Evolutionary conservation across 2,888 invertebrate species (phyloP).

Genomic region (Drosophila suboccidentalis): DNA sequence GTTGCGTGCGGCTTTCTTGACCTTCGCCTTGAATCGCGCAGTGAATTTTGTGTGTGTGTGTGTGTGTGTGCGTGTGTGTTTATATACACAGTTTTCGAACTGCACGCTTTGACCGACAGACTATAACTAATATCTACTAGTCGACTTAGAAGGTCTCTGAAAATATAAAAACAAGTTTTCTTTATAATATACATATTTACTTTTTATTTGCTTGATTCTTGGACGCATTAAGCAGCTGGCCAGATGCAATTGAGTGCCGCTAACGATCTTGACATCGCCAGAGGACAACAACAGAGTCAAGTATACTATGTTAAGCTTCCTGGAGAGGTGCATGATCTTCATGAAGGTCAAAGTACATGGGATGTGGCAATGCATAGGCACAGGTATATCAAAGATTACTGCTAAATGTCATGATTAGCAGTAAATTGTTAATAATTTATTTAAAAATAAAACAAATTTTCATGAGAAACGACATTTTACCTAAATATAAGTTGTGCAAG

Average conservation of each 20-base stretch:
- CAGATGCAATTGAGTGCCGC: conserved; percentile 4
- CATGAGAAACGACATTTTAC: neutral
- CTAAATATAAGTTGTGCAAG: neutral
- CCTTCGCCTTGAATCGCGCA: conserved; percentile 75
- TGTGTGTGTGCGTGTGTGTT: too few relatives aligned
- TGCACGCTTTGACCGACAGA: conserved; percentile 26
- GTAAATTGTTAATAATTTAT: neutral
- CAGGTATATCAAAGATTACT: neutral
- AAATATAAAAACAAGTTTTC: conserved; percentile 10
- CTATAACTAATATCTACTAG: conserved; percentile 18
- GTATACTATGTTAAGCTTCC: conserved; percentile 2
- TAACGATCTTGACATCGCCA: conserved; percentile 41
- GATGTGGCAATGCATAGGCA: neutral
- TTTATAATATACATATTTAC: neutral
- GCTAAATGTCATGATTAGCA: neutral
- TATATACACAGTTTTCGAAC: conserved; percentile 21
- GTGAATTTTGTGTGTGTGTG: conserved; percentile 13
- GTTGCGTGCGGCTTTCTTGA: conserved; percentile 64
- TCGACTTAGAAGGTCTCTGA: conserved; percentile 12
- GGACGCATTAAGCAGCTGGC: conserved; percentile 29
- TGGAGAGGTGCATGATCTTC: conserved; percentile 13
- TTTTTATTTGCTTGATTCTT: conserved; percentile 3
- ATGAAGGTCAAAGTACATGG: conserved; percentile 2
- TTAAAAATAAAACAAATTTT: neutral
- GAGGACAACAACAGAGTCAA: conserved; percentile 7